phyloP scores from a whole-genome alignment of 2,797 vertebrate species.

The Pristis pectinata region DNA sequence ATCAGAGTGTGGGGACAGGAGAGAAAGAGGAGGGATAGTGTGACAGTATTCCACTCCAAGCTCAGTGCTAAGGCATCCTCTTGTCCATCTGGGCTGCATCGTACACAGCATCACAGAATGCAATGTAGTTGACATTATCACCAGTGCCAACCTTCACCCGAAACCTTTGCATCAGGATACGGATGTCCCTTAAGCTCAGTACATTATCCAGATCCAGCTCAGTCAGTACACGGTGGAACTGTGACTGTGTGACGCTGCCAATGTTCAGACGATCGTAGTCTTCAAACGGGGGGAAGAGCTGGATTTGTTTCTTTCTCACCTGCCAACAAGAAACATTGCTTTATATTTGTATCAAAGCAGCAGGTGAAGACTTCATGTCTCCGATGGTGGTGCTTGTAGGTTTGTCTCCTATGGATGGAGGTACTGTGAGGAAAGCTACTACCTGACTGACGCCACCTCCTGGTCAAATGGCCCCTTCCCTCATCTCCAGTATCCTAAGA shows the following conservation, averaged over 20 bases:
- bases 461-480: not conserved
- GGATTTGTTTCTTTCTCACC: not conserved
- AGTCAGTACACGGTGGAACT: conserved; percentile 1
- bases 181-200: not conserved
- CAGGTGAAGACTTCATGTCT: not conserved
- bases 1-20: not conserved
- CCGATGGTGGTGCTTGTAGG: not conserved
- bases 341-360: not conserved
- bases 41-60: not conserved
- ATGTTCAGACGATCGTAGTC: not conserved
- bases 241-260: not conserved
- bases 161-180: not conserved
- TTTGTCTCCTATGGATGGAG: not conserved
- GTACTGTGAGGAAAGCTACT: not conserved
- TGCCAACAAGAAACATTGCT: not conserved
- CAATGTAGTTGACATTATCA: not conserved
- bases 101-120: conserved; percentile 14
- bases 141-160: not conserved
- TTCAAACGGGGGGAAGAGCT: conserved; percentile 26
- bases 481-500: not conserved
- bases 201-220: not conserved
- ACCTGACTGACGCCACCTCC: not conserved
- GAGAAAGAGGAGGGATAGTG: not conserved
- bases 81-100: conserved; percentile 22
- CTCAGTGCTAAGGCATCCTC: not conserved